Evolutionary conservation across 2,797 vertebrate genomes (phyloP).

Genomic region (Manis javanica): DNA sequence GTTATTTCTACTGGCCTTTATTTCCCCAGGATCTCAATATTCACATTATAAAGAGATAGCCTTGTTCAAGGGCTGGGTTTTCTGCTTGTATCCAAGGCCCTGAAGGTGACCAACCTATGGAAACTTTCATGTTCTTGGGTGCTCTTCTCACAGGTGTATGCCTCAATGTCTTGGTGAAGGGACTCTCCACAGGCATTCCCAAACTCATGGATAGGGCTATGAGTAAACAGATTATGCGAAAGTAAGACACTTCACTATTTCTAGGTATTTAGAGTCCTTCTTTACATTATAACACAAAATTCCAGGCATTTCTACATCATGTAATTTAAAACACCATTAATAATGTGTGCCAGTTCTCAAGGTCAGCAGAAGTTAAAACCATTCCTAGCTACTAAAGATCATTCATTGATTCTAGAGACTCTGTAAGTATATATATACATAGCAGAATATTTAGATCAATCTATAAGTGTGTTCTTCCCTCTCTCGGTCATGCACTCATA

Average conservation of each 20-base stretch:
- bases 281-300: not conserved
- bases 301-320: not conserved
- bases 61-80: not conserved
- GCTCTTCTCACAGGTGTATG: not conserved
- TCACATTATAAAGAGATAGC: not conserved
- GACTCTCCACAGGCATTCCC: not conserved
- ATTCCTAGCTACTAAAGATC: not conserved
- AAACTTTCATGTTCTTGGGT: not conserved
- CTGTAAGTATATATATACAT: not conserved
- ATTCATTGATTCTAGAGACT: not conserved
- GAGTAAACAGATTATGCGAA: not conserved
- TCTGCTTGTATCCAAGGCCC: not conserved
- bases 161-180: not conserved
- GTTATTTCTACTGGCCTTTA: not conserved
- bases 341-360: not conserved
- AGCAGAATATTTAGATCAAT: not conserved
- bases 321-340: not conserved
- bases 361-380: not conserved
- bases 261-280: not conserved
- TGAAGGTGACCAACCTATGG: not conserved
- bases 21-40: not conserved
- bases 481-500: not conserved
- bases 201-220: not conserved
- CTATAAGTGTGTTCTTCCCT: not conserved
- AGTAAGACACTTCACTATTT: not conserved